Percentiles rank a stretch among this genome's conserved stretches.
These are phyloP conservation scores for Schrankia costaestrigalis DNA, from an alignment of 2,888 invertebrate species.

Conservation along the genomic window DNA sequence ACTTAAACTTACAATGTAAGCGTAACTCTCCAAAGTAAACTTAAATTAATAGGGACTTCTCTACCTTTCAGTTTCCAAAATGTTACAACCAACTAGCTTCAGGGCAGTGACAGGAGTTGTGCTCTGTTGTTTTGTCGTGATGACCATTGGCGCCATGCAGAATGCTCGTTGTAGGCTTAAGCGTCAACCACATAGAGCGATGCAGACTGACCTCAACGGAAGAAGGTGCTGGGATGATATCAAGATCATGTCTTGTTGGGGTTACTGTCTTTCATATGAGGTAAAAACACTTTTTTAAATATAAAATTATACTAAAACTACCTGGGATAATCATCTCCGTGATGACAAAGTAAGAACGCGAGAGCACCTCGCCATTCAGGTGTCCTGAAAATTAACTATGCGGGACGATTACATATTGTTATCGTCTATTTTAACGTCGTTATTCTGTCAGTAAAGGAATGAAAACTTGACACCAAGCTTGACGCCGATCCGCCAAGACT, in stretches of 20 bases:
- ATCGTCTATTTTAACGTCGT: too few species aligned
- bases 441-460: too few species aligned
- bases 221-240: constrained; percentile 89
- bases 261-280: constrained; percentile 92
- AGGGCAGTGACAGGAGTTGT: constrained; percentile 35
- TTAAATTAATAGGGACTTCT: too few species aligned
- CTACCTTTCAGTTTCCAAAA: constrained; percentile 18
- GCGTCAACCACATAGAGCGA: constrained; percentile 59
- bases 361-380: too few species aligned
- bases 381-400: too few species aligned
- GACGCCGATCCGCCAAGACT: too few species aligned
- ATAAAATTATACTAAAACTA: neutral
- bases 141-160: constrained; percentile 37
- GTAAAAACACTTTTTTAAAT: constrained; percentile 68
- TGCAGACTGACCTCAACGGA: constrained; percentile 80
- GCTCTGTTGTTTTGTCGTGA: constrained; percentile 40
- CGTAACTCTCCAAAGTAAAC: too few species aligned
- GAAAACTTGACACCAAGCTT: too few species aligned
- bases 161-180: constrained; percentile 57
- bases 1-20: too few species aligned
- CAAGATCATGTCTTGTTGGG: constrained; percentile 90
- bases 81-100: constrained; percentile 19
- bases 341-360: too few species aligned
- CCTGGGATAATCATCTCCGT: too few species aligned
- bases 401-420: too few species aligned